Percentiles rank a stretch among this genome's conserved stretches.
These are phyloP conservation scores for Pteruthius melanotis DNA, from an alignment of 2,113 vertebrate genomes.

Conservation along the genomic window DNA sequence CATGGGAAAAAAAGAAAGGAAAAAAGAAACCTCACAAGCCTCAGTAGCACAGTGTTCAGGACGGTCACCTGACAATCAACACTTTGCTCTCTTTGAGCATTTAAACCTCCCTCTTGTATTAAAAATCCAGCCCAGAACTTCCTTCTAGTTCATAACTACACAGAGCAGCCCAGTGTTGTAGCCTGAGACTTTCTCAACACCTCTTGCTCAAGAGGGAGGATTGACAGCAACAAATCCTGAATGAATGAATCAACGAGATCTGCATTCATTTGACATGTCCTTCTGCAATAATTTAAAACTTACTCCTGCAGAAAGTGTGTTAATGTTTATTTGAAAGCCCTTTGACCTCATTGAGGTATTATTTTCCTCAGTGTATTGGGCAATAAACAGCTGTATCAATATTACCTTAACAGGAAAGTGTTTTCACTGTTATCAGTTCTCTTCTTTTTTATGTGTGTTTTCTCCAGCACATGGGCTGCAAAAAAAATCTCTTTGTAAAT, in stretches of 20 bases:
- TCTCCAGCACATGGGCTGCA: background rate
- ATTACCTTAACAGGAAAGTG: background rate
- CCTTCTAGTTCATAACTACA: background rate
- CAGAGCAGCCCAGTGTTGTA: background rate
- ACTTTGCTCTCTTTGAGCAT: background rate
- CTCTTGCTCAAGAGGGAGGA: background rate
- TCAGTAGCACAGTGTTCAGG: background rate
- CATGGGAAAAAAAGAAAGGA: background rate
- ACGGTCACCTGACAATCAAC: background rate
- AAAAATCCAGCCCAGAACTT: background rate
- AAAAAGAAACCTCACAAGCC: background rate
- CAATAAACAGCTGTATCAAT: slow-evolving; percentile 35
- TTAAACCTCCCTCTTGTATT: background rate
- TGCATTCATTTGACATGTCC: background rate
- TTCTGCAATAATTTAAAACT: background rate
- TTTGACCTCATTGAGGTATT: background rate
- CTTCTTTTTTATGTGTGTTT: background rate
- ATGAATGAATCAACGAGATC: background rate
- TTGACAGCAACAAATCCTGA: background rate
- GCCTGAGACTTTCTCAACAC: background rate
- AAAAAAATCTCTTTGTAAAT: background rate
- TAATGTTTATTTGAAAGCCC: background rate
- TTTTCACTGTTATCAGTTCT: background rate
- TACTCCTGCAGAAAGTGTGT: background rate
- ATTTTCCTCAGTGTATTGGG: background rate